A percentile compares a stretch with the other conserved stretches of the same genome.
These are phyloP conservation scores for Lasiurus borealis DNA, from an alignment of 2,113 vertebrate species.

Conservation along the genomic window DNA sequence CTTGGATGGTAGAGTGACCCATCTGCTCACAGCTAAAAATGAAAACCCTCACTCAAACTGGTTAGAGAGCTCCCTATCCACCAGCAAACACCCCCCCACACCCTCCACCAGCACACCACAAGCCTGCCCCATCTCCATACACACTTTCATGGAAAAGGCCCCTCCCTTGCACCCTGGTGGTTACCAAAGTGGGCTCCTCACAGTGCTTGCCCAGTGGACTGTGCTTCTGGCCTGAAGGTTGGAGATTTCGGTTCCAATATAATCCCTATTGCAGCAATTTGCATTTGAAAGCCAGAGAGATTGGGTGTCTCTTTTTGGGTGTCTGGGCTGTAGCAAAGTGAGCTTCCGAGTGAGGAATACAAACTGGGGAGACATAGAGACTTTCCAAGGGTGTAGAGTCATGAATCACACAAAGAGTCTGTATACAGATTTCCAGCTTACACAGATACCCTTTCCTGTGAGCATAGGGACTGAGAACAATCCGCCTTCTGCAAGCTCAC, in stretches of 20 bases:
- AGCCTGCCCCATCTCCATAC: too few relatives aligned
- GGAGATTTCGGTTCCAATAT: not conserved
- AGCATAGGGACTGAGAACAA: too few relatives aligned
- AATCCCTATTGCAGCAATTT: not conserved
- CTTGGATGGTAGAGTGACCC: rapidly evolving
- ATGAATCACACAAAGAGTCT: not conserved
- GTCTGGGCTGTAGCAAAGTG: not conserved
- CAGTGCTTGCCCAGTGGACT: too few relatives aligned
- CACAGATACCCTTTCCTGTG: not conserved
- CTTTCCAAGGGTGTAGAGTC: not conserved
- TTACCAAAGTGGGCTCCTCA: rapidly evolving
- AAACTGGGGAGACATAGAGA: not conserved
- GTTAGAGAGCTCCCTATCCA: not conserved
- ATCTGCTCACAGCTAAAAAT: not conserved
- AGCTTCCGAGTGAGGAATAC: not conserved
- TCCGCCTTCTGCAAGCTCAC: not conserved
- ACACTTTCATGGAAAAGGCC: not conserved
- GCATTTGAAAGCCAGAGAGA: not conserved
- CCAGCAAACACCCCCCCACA: too few relatives aligned
- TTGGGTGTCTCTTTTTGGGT: not conserved
- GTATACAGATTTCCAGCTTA: not conserved
- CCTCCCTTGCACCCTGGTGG: not conserved
- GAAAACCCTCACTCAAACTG: rapidly evolving
- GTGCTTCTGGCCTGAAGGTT: not conserved
- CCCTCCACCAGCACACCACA: not conserved